These are phyloP conservation scores for Pelosia muscerda DNA, from an alignment of 2,888 invertebrate genomes.

Conservation along the genomic window DNA sequence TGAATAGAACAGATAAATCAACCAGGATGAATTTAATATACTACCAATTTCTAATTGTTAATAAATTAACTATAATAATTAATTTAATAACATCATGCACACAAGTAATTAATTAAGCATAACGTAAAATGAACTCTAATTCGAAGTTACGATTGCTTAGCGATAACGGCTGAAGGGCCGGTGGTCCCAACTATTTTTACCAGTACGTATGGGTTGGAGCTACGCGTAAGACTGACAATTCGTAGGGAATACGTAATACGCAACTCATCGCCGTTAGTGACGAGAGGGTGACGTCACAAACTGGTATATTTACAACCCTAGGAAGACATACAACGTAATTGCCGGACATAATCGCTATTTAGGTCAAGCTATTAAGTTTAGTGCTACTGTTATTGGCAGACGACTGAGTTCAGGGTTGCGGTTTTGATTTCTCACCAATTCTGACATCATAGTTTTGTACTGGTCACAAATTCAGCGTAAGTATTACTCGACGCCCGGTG, in stretches of 20 bases:
- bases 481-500: neutral
- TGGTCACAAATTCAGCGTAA: conserved; percentile 5
- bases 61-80: neutral
- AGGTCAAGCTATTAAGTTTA: conserved; percentile 44
- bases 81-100: neutral
- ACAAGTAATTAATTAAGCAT: neutral
- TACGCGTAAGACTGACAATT: conserved; percentile 64
- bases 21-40: neutral
- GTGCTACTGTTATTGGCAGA: conserved; percentile 37
- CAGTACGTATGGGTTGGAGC: conserved; percentile 54
- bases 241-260: conserved; percentile 56
- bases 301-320: conserved; percentile 55
- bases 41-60: neutral
- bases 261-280: conserved; percentile 67
- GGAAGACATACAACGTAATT: conserved; percentile 31
- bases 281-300: conserved; percentile 71
- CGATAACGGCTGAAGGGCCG: neutral
- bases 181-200: conserved; percentile 34
- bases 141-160: neutral
- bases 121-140: neutral
- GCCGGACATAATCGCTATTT: conserved; percentile 34
- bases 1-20: neutral
- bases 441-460: conserved; percentile 30
- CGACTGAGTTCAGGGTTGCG: conserved; percentile 40
- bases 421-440: conserved; percentile 31